Base-by-base conservation (phyloP, 1,140 invertebrate species). In the Nymphalis io region DNA sequence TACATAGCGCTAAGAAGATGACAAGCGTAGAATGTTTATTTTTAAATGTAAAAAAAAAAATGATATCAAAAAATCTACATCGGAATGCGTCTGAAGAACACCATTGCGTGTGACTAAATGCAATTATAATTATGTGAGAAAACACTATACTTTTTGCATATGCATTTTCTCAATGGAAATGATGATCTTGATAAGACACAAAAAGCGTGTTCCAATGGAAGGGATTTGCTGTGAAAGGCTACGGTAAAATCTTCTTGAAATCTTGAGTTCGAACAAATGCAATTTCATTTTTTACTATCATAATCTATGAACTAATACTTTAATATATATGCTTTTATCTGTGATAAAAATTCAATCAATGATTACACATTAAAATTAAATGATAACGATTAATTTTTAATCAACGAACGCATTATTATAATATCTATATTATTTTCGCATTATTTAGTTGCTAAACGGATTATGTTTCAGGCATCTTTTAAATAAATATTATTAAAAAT, bases 41-140 rank as follows among this genome's bases (percentile, higher is more conserved):
- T 38, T 38, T 51, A 11, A 20, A 46, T 55, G 44, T 55, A 59
- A 48, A 66, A 55, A 53, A 46, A 48, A 64, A 51, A 65, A 53
- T 55, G 53, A 58, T 70, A 72, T 72, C 70, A 61, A 39, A 72
- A 61, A 67, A 72, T 72, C 70, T 72, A 67, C 64, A 72, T 60
- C 33, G 68, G 68, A 48, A 46, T 62, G 63, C 59, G 59, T 66
- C 51, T 70, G 62, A 66, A 72, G 67, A 73, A 73, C 62, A 70
- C 63, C 63, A 67, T 75, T 69, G 74, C 74, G 70, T 75, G 70
- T 67, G 74, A 75, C 70, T 67, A 71, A 72, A 72, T 75, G 68
- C 67, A 70, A 73, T 70, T 53, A 72, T 70, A 62, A 73, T 72
- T 69, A 68, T 73, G 67, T 75, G 74, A 57, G 74, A 75, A 73